These are phyloP conservation scores for Oryzias sinensis DNA, from an alignment of 2,797 vertebrate genomes.

Conservation along the genomic window DNA sequence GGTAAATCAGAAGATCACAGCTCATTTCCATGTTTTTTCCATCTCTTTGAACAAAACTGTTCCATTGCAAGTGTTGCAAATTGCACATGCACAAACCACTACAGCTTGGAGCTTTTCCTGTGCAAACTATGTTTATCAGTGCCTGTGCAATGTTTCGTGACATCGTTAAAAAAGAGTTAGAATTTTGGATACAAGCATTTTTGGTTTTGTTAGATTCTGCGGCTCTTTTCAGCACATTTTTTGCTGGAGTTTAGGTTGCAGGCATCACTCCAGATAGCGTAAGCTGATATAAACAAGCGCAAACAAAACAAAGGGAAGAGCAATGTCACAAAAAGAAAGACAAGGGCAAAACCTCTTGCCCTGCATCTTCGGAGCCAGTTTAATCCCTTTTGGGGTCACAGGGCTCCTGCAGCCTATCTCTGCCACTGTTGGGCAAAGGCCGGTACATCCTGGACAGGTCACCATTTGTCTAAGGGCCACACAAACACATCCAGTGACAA, in stretches of 20 bases:
- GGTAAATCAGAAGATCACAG: conserved; percentile 24
- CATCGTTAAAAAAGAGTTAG: conserved; percentile 12
- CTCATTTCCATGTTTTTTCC: conserved; percentile 38
- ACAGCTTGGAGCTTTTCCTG: conserved; percentile 10
- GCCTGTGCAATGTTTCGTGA: conserved; percentile 19
- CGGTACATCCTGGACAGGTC: too few relatives aligned
- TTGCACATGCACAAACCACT: conserved; percentile 8
- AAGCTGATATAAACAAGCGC: conserved; percentile 19
- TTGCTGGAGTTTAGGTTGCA: conserved; percentile 10
- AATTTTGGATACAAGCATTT: conserved; percentile 3
- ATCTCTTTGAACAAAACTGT: conserved; percentile 27
- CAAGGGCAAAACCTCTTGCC: neutral
- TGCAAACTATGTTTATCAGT: conserved; percentile 26
- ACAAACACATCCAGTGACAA: too few relatives aligned
- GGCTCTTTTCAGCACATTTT: conserved; percentile 7
- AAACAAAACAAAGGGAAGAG: conserved; percentile 12
- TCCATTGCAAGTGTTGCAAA: conserved; percentile 26
- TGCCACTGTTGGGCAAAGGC: too few relatives aligned
- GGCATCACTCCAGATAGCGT: neutral
- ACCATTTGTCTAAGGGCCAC: too few relatives aligned
- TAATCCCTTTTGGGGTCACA: too few relatives aligned
- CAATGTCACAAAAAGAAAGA: neutral
- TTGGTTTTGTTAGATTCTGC: conserved; percentile 6
- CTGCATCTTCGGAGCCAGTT: too few relatives aligned
- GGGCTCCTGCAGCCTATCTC: too few relatives aligned